These are phyloP conservation scores for Aricia agestis DNA, from an alignment of 1,140 invertebrate genomes.

Conservation along the genomic window DNA sequence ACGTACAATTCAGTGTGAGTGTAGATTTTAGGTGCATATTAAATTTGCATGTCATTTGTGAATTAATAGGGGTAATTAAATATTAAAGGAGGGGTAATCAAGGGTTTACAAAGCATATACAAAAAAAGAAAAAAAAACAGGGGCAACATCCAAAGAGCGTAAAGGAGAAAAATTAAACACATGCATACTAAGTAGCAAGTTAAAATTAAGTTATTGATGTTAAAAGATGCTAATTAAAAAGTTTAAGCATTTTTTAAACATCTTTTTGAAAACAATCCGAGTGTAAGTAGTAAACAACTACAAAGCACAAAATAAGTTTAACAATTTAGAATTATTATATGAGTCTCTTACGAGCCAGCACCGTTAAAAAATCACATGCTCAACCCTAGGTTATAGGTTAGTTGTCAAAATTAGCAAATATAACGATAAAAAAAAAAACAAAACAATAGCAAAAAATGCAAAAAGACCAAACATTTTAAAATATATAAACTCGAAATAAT, in stretches of 20 bases:
- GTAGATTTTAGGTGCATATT: background rate
- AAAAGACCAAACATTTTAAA: background rate
- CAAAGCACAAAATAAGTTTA: too few species aligned
- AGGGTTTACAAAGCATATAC: slow-evolving; percentile 5
- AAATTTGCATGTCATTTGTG: background rate
- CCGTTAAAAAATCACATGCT: too few species aligned
- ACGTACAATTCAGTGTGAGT: background rate
- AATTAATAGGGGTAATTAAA: background rate
- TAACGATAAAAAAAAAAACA: background rate
- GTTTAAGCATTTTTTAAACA: too few species aligned
- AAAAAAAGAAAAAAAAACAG: slow-evolving; percentile 21
- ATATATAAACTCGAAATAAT: background rate
- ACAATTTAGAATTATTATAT: too few species aligned
- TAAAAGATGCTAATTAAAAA: background rate
- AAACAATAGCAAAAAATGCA: background rate
- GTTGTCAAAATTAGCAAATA: background rate
- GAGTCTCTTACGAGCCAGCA: too few species aligned
- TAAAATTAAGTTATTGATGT: background rate
- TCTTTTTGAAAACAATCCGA: too few species aligned
- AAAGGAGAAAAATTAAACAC: slow-evolving; percentile 35
- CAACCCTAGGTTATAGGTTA: background rate
- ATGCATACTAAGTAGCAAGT: background rate
- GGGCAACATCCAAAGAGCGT: slow-evolving; percentile 50
- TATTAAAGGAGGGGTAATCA: background rate
- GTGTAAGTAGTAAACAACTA: too few species aligned